Evolutionary conservation across 2,888 invertebrate species (phyloP).

Genomic region (Microchrysa polita): DNA sequence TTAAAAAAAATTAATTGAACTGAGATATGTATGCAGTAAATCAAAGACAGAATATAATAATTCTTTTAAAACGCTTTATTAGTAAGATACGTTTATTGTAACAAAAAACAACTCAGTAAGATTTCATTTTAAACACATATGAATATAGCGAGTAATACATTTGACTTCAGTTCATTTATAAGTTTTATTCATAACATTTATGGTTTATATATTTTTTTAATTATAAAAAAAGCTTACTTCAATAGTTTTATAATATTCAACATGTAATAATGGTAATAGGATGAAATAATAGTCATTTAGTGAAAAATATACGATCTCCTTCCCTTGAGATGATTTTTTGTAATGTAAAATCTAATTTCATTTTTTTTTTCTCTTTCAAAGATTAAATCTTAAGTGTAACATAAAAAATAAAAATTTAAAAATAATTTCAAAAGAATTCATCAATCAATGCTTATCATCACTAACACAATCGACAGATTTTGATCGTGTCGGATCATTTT

Average conservation of each 20-base stretch:
- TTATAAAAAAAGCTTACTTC: constrained; percentile 26
- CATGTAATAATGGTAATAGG: background rate
- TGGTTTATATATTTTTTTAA: constrained; percentile 1
- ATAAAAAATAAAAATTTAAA: background rate
- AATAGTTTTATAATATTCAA: constrained; percentile 18
- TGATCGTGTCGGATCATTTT: constrained; percentile 22
- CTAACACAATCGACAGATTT: constrained; percentile 37
- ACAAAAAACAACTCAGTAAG: constrained; percentile 31
- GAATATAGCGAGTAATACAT: constrained; percentile 28
- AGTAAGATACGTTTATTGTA: constrained; percentile 28
- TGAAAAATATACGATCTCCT: background rate
- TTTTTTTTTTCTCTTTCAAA: constrained; percentile 5
- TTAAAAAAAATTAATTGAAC: too few species aligned
- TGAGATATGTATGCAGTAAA: too few species aligned
- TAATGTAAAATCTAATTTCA: too few species aligned
- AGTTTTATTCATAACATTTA: constrained; percentile 6
- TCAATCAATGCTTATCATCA: constrained; percentile 2
- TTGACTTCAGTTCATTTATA: background rate
- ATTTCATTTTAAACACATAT: background rate
- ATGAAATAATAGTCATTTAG: constrained; percentile 9
- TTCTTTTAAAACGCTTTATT: constrained; percentile 32
- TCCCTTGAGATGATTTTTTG: too few species aligned
- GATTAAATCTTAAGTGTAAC: background rate
- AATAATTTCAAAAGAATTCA: background rate
- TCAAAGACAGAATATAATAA: too few species aligned